Evolutionary conservation across 1,140 invertebrate species (phyloP).

Genomic region (Penaeus indicus): DNA sequence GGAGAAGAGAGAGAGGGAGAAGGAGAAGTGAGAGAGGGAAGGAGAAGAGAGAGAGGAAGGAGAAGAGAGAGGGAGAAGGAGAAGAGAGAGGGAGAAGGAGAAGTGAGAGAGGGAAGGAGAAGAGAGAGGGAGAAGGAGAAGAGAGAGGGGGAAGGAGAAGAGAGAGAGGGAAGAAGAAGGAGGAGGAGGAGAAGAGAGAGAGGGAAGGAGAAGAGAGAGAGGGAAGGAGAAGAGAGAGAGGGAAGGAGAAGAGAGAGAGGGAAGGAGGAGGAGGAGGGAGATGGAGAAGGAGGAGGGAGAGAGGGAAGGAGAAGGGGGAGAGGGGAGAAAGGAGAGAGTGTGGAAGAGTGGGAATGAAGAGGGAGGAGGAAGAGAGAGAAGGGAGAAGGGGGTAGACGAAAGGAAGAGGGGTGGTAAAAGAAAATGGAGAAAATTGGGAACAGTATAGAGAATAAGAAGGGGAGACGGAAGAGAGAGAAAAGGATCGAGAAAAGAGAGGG

Average conservation of each 20-base stretch:
- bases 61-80: not conserved
- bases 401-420: not conserved
- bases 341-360: too few species aligned
- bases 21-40: not conserved
- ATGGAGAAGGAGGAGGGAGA: too few species aligned
- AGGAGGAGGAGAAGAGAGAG: not conserved
- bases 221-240: too few species aligned
- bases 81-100: too few species aligned
- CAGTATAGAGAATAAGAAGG: not conserved
- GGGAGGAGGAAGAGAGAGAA: not conserved
- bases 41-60: not conserved
- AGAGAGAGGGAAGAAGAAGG: not conserved
- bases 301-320: not conserved
- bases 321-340: not conserved
- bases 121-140: not conserved
- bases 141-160: not conserved
- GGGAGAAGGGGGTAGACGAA: not conserved
- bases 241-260: too few species aligned
- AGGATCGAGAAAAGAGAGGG: not conserved
- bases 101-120: too few species aligned
- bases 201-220: not conserved
- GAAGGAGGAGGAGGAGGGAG: too few species aligned
- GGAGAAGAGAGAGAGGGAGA: too few species aligned
- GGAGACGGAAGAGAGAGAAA: not conserved
- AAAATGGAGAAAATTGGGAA: not conserved